Percentiles rank a stretch among this genome's conserved stretches.
phyloP scores from a whole-genome alignment of 2,888 invertebrate genomes.

The Tholera decimalis region DNA sequence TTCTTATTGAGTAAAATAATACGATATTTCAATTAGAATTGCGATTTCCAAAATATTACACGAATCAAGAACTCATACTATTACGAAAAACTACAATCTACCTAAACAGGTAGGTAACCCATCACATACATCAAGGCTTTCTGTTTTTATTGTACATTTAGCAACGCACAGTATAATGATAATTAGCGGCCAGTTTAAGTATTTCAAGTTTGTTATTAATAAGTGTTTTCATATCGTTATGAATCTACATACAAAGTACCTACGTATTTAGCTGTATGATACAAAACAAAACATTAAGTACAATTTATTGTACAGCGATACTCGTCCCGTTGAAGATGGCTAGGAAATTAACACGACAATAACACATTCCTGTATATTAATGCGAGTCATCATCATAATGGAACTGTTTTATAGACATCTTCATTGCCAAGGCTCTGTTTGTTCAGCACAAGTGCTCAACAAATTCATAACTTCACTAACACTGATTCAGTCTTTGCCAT shows the following conservation, averaged over 20 bases:
- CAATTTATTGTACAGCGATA: conserved; percentile 67
- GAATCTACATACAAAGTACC: conserved; percentile 62
- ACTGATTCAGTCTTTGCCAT: conserved; percentile 49
- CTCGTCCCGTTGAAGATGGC: conserved; percentile 76
- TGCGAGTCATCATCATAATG: conserved; percentile 81
- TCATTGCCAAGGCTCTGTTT: conserved; percentile 75
- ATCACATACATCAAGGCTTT: conserved; percentile 40
- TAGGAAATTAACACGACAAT: conserved; percentile 79
- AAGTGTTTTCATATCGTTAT: conserved; percentile 54
- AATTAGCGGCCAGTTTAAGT: conserved; percentile 53
- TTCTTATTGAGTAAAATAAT: conserved; percentile 8
- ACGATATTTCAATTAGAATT: not conserved
- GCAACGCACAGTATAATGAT: conserved; percentile 48
- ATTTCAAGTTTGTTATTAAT: conserved; percentile 55
- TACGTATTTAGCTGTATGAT: conserved; percentile 42
- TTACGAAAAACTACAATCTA: conserved; percentile 13
- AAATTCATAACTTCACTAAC: conserved; percentile 62
- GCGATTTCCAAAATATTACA: conserved; percentile 1
- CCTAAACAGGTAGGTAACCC: conserved; percentile 22
- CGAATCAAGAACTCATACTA: conserved; percentile 3
- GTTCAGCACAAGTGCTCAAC: conserved; percentile 70
- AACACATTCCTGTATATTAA: conserved; percentile 82
- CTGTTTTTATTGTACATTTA: conserved; percentile 48
- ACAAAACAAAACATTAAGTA: conserved; percentile 57
- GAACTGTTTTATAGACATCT: conserved; percentile 78